Conservation (phyloP, 1,140 invertebrate genomes). For the Harpegnathos saltator region DNA sequence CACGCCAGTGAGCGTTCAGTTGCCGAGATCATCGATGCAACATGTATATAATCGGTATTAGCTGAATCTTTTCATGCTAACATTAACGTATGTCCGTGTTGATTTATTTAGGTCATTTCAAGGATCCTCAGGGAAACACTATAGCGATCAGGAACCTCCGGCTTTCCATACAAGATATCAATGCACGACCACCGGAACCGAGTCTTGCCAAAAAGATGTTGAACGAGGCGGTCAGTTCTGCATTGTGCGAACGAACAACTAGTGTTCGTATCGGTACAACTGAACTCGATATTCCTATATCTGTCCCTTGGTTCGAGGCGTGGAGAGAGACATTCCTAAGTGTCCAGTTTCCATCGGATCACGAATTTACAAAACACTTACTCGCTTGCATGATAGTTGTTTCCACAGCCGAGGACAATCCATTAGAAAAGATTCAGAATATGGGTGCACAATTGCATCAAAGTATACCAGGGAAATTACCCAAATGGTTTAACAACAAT, state of each 20-base stretch:
- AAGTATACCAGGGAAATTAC: conserved; percentile 91
- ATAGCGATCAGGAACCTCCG: conserved; percentile 92
- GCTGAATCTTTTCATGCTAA: no score
- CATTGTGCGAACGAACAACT: conserved; percentile 89
- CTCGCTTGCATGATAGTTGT: conserved; percentile 96
- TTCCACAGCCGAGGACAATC: conserved; percentile 93
- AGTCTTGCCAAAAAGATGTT: conserved; percentile 93
- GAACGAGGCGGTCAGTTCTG: conserved; percentile 93
- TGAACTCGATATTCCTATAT: conserved; percentile 89
- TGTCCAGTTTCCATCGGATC: conserved; percentile 95
- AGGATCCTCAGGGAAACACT: conserved; percentile 92
- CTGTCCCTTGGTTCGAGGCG: conserved; percentile 98
- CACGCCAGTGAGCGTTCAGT: neutral
- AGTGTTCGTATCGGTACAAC: conserved; percentile 84
- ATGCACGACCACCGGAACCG: conserved; percentile 92
- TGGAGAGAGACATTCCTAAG: conserved; percentile 97
- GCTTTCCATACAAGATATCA: conserved; percentile 93
- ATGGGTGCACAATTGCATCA: conserved; percentile 93
- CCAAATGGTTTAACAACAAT: conserved; percentile 95
- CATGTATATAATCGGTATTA: no score
- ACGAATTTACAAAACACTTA: conserved; percentile 98
- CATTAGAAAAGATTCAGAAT: conserved; percentile 91
- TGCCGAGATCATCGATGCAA: no score
- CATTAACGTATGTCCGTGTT: neutral
- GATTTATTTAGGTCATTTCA: conserved; percentile 90